These are phyloP conservation scores for Phanerotoma sp. DNA, from an alignment of 2,888 invertebrate genomes.

Conservation along the genomic window DNA sequence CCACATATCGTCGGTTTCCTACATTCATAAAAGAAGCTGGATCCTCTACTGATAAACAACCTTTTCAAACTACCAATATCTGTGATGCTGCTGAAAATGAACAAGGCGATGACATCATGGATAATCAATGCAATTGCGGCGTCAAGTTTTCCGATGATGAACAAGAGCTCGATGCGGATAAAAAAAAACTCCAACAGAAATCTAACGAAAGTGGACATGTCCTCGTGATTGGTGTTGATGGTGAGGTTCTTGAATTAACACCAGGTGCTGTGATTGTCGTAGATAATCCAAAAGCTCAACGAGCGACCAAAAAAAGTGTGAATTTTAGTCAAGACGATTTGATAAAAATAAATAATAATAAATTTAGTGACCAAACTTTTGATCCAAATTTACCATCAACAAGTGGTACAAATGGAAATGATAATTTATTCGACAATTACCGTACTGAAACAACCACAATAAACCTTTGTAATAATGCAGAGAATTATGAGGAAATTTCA, in stretches of 20 bases:
- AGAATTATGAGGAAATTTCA: not conserved
- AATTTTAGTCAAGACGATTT: not conserved
- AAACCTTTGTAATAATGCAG: too few relatives aligned
- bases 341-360: not conserved
- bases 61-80: conserved; percentile 12
- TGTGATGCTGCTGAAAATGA: conserved; percentile 19
- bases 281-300: conserved; percentile 12
- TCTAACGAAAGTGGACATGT: conserved; percentile 24
- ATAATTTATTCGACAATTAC: too few relatives aligned
- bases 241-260: conserved; percentile 20
- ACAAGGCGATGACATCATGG: not conserved
- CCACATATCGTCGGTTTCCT: conserved; percentile 32
- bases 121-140: conserved; percentile 11
- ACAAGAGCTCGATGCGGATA: conserved; percentile 33
- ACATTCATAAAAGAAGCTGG: not conserved
- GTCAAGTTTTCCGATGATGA: conserved; percentile 30
- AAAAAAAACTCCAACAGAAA: conserved; percentile 42
- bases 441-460: too few relatives aligned
- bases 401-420: too few relatives aligned
- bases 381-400: too few relatives aligned
- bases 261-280: conserved; percentile 30
- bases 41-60: not conserved
- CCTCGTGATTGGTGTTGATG: conserved; percentile 2
- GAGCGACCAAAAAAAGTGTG: not conserved
- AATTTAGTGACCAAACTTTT: too few relatives aligned